These are phyloP conservation scores for Neoseiulus cucumeris DNA, from an alignment of 1,140 invertebrate species.

Conservation along the genomic window DNA sequence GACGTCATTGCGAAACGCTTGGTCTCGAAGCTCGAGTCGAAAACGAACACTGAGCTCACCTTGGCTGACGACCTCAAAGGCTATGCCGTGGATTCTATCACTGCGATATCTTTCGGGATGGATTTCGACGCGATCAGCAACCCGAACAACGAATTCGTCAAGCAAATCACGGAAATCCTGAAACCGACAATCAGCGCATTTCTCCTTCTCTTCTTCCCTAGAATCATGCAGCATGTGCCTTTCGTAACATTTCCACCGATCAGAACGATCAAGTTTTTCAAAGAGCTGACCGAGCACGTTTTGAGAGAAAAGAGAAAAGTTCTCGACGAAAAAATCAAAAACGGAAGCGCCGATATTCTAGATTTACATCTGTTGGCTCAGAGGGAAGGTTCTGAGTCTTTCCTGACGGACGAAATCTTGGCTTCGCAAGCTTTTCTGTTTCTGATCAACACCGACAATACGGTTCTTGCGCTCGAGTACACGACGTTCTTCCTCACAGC, in stretches of 20 bases:
- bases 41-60: background rate
- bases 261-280: background rate
- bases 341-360: background rate
- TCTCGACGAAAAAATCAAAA: background rate
- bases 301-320: background rate
- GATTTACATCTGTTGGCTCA: background rate
- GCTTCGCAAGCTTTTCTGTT: background rate
- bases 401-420: background rate
- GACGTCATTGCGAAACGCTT: no score
- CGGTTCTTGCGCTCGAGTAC: background rate
- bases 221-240: background rate
- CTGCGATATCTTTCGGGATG: background rate
- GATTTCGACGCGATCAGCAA: background rate
- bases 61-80: background rate
- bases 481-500: background rate
- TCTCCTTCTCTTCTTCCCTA: background rate
- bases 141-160: background rate
- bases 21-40: no score
- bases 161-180: background rate
- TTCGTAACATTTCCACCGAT: background rate
- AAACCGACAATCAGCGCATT: background rate
- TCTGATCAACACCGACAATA: background rate
- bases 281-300: background rate
- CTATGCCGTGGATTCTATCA: background rate
- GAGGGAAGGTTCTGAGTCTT: background rate